Evolutionary conservation across 2,888 invertebrate genomes (phyloP).

Genomic region (Vesta saturnalis): DNA sequence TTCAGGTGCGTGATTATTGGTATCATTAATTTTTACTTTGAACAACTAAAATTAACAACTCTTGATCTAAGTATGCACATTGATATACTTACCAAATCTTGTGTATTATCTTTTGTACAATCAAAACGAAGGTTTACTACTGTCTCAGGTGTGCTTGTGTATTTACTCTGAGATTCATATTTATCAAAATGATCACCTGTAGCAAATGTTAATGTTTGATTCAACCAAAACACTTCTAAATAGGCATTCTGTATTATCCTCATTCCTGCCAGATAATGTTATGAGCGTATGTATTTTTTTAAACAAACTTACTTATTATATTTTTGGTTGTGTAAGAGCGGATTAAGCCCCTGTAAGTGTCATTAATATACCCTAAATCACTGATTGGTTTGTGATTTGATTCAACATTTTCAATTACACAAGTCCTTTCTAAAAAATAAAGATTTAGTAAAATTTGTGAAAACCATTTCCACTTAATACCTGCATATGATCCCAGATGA

Average conservation of each 20-base stretch:
- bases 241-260: neutral
- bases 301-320: constrained; percentile 7
- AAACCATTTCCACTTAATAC: too few species aligned
- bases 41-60: constrained; percentile 23
- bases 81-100: constrained; percentile 22
- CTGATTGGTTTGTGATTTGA: neutral
- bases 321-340: constrained; percentile 15
- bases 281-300: neutral
- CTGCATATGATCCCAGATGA: too few species aligned
- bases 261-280: constrained; percentile 11
- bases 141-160: neutral
- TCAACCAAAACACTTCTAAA: constrained; percentile 14
- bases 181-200: constrained; percentile 15
- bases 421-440: too few species aligned
- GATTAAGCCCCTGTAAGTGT: constrained; percentile 15
- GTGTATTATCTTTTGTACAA: neutral
- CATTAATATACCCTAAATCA: constrained; percentile 12
- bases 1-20: constrained; percentile 26
- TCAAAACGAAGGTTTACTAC: neutral
- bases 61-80: too few species aligned
- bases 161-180: constrained; percentile 12
- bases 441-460: too few species aligned
- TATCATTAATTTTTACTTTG: constrained; percentile 13
- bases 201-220: constrained; percentile 10
- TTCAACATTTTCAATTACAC: neutral